Base-by-base conservation (phyloP, 2,888 invertebrate genomes). In the Acrocyrtus sp. region DNA sequence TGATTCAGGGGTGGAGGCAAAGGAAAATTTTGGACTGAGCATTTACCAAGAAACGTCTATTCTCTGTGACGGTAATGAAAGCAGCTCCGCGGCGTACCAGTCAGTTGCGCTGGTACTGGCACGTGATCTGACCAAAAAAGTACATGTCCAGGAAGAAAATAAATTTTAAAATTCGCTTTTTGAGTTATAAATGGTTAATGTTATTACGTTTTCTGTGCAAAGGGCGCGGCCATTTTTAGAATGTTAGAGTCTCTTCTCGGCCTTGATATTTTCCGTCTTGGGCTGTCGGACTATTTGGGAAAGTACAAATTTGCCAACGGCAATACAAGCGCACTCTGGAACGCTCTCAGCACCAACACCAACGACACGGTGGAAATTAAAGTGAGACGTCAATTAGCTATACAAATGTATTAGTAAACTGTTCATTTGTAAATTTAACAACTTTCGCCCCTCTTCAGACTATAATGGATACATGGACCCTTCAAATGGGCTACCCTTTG, bases 311-410 rank as follows among this genome's bases (percentile, higher is more conserved):
- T 88, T 83, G 86, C 86, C 51, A 93, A 90, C 83, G 92, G 92
- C 10, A 92, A 92, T 75, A 90, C 91, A 5, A 86, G 91, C 81
- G 94, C 96, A 83, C 87, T 96, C 0, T 96, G 96, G 96, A 86
- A 88, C 53, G 88, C 89, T 41, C 87, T 92, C 77, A 90, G 89
- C 72, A 87, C 88, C 82, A 90, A 88, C 80, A 87, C 88, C 0
- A 89, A 89, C 82, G 86, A 88, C 74, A 86, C 88, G 2, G 85
- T 89, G 75, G 88, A 89, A 82, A 88, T 90, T 48, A 89, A 89
- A 85, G 89, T 89, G 84, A 51, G 61, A 3, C n/a, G 3, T n/a
- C n/a, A n/a, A n/a, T n/a, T n/a, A n/a, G n/a, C n/a, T 17, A 3
- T 3, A 22, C 17, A 27, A 15, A 21, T 24, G 26, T 3, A 17